Evolutionary conservation across 2,113 vertebrate species (phyloP), one percentile per base, ranked within the genome.

Genomic region (Peromyscus polionotus): DNA sequence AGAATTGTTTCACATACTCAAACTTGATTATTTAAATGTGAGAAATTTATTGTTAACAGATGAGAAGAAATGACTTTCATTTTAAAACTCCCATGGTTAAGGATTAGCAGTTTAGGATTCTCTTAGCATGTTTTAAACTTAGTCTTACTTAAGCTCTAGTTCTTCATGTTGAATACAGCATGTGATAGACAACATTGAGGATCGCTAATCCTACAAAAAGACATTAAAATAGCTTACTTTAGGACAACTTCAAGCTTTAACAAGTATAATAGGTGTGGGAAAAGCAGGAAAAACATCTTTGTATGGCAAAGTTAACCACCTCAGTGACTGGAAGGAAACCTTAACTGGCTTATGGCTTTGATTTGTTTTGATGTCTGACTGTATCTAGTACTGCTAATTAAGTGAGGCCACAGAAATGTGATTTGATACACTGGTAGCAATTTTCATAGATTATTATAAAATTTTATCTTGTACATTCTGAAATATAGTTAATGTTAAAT

Each of bases 341-440:
- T 90, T 89, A 93, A 87, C 22, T 97, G 91, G 5, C 65, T 73
- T 76, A n/a, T 93, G 94, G 14, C 83, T 98, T 98, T 96, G 90
- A 94, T 97, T 94, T 97, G 51, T 92, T 98, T 97, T 96, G 73
- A 98, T 97, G 76, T 81, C 96, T 89, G 45, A 76, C n/a, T 98
- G 93, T 98, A 97, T 93, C 67, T 77, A 85, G 94, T 98, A 97
- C 16, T 96, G 68, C 97, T 99, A 98, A 99, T 98, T 99, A 99
- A 97, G 90, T 72, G 54, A 51, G 84, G 90, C 93, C 83, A 39
- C 54, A 94, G 45, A 96, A 97, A 67, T 96, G 97, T 98, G 98
- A 76, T 13, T 98, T 97, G 96, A 72, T 95, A 97, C 90, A 97
- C 89, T 97, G 96, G 79, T 97, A 75, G 93, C 77, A 98, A 98